Percentiles rank a stretch among this genome's conserved stretches.
Conservation (phyloP, 2,888 invertebrate genomes). For the Acanthacorydalis orientalis region DNA sequence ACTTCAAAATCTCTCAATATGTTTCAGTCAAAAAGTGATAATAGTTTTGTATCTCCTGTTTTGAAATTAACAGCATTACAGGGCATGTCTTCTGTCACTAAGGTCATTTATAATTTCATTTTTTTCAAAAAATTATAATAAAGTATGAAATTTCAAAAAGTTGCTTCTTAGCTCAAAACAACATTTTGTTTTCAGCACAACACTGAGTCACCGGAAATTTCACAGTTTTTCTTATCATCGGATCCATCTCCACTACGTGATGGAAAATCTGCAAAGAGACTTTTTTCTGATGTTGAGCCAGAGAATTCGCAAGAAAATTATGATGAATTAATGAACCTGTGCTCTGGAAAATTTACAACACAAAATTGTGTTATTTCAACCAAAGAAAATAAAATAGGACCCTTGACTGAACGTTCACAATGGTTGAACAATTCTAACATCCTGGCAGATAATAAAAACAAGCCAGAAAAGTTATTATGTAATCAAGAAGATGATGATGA, state of each 20-base stretch:
- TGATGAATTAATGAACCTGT: constrained; percentile 34
- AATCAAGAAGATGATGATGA: background rate
- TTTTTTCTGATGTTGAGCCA: constrained; percentile 22
- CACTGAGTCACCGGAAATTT: constrained; percentile 15
- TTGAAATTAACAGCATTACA: constrained; percentile 26
- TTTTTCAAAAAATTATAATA: background rate
- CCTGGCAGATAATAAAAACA: too few species aligned
- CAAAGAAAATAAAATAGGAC: background rate
- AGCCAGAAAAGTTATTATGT: too few species aligned
- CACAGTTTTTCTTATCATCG: constrained; percentile 12
- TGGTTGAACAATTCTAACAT: too few species aligned
- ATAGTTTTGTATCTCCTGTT: constrained; percentile 29
- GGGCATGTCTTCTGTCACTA: constrained; percentile 21
- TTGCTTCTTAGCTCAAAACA: background rate
- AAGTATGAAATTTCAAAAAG: background rate
- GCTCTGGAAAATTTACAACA: constrained; percentile 26
- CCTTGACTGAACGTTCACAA: background rate
- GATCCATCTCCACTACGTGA: constrained; percentile 18
- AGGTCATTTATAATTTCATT: constrained; percentile 14
- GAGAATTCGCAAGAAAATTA: constrained; percentile 21
- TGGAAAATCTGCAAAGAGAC: constrained; percentile 21
- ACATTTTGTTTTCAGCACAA: constrained; percentile 12
- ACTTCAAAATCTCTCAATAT: constrained; percentile 11
- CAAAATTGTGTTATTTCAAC: background rate
- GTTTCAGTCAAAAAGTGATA: constrained; percentile 12